Evolutionary conservation across 1,140 invertebrate genomes (phyloP).

Genomic region (Cylas formicarius): DNA sequence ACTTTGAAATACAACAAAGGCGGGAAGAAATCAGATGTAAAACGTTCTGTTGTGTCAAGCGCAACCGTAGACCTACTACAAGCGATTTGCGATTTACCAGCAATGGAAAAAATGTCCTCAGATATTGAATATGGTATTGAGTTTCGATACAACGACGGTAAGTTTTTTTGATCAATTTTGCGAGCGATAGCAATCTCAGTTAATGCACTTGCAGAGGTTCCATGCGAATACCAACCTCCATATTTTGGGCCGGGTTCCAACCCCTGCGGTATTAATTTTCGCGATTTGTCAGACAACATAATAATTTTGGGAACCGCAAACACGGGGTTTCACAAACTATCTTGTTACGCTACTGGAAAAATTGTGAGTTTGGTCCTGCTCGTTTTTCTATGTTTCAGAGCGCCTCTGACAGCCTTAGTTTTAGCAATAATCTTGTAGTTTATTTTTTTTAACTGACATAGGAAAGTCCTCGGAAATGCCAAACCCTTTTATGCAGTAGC

Average conservation of each 20-base stretch:
- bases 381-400: not conserved
- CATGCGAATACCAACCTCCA: not conserved
- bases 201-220: too few species aligned
- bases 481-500: too few species aligned
- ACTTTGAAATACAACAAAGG: slow-evolving; percentile 16
- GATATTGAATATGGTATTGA: slow-evolving; percentile 6
- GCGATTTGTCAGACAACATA: not conserved
- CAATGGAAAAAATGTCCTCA: slow-evolving; percentile 3
- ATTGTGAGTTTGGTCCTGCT: not conserved
- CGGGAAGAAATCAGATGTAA: not conserved
- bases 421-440: too few species aligned
- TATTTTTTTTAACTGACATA: too few species aligned
- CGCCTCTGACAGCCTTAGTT: not conserved
- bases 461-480: too few species aligned
- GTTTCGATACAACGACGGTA: slow-evolving; percentile 13
- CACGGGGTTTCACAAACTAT: slow-evolving; percentile 1
- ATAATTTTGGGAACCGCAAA: not conserved
- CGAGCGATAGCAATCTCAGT: too few species aligned
- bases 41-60: not conserved
- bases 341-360: not conserved
- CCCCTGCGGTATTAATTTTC: not conserved
- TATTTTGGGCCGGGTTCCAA: not conserved
- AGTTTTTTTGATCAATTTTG: not conserved
- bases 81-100: slow-evolving; percentile 5
- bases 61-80: slow-evolving; percentile 8